phyloP scores from a whole-genome alignment of 2,888 invertebrate species.

The Pyrochroa serraticornis region DNA sequence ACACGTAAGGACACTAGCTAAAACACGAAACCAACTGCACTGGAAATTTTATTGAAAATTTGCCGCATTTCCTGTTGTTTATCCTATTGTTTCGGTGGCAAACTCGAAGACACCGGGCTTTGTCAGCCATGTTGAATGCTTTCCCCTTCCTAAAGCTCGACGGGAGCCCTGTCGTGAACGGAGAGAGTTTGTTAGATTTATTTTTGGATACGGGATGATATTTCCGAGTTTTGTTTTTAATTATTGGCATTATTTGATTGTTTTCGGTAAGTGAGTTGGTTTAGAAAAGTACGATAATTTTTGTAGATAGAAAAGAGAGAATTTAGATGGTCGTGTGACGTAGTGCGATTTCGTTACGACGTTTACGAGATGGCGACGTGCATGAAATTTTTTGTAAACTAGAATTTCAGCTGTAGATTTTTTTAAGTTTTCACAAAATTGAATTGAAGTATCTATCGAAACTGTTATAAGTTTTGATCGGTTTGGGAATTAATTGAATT shows the following conservation, averaged over 20 bases:
- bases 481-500: too few relatives aligned
- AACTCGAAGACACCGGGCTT: slow-evolving; percentile 36
- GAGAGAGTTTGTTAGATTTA: slow-evolving; percentile 10
- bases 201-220: slow-evolving; percentile 32
- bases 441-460: neutral
- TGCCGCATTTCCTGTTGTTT: too few relatives aligned
- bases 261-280: slow-evolving; percentile 40
- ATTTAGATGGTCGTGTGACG: slow-evolving; percentile 35
- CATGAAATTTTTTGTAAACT: slow-evolving; percentile 30
- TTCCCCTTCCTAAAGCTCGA: slow-evolving; percentile 41
- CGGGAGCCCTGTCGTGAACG: slow-evolving; percentile 4
- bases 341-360: slow-evolving; percentile 9
- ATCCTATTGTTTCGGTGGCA: slow-evolving; percentile 13
- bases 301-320: slow-evolving; percentile 25
- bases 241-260: slow-evolving; percentile 32
- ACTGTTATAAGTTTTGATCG: neutral
- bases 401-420: slow-evolving; percentile 8
- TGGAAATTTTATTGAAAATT: neutral
- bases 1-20: neutral
- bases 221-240: slow-evolving; percentile 38
- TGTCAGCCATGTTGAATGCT: slow-evolving; percentile 51
- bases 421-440: slow-evolving; percentile 3
- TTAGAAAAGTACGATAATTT: slow-evolving; percentile 25
- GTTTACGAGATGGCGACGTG: slow-evolving; percentile 32
- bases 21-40: too few relatives aligned